Evolutionary conservation across 2,888 invertebrate genomes (phyloP), one percentile per base, ranked within the genome.

Genomic region (Eupelmus urozonus): DNA sequence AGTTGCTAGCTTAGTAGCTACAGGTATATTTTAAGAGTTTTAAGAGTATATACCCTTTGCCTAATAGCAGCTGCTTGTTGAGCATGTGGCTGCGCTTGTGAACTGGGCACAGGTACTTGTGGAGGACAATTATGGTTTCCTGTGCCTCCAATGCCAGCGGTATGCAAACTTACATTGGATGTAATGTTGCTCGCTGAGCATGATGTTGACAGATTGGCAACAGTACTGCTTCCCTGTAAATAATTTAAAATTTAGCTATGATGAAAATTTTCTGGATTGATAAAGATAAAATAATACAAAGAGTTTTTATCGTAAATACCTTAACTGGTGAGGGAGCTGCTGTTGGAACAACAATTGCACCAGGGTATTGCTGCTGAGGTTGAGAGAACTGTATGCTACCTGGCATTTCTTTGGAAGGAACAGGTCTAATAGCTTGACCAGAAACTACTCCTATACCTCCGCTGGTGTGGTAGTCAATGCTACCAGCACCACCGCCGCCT

Each of bases 341-440:
- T 16, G 89, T 86, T 57, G 89, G 89, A 70, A 90, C 88, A 78
- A 89, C 88, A 80, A 90, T 89, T 66, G 89, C 88, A 84, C 89
- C 88, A 66, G 89, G 86, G 73, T 90, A 90, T 83, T 89, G 89
- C 83, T 89, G 89, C 83, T 89, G 89, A 80, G 85, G 85, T 73
- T 86, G 86, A 73, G 89, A 88, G 82, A 90, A 90, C 84, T 90
- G 90, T 78, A 90, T 89, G 83, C 90, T 90, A 80, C 90, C 89
- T 82, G 90, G 90, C 90, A 90, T 90, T 81, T 88, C 89, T 88
- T 89, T 89, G 82, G 88, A 83, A 66, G 74, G 66, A 73, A 88
- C 86, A 79, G 88, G 85, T 85, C 90, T 88, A 82, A 89, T 86
- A 74, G 89, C 81, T 85, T 90, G 88, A 84, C 87, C 87, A 85